These are phyloP conservation scores for Palythoa grandis DNA, from an alignment of 92 coral and sea anemone species.

Conservation along the genomic window DNA sequence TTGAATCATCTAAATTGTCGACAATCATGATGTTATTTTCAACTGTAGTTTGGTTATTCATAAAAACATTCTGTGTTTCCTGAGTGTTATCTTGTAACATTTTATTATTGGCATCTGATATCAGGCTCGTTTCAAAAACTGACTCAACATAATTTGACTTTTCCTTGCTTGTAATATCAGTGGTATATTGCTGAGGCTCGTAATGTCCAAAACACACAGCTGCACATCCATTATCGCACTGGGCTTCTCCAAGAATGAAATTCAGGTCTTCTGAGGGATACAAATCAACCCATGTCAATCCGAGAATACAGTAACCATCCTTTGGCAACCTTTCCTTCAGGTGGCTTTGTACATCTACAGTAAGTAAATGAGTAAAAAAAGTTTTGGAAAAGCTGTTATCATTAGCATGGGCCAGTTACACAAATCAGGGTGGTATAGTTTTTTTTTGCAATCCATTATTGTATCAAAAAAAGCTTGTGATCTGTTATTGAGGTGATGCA, in stretches of 20 bases:
- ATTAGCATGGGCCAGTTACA: no score
- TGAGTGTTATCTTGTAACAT: background rate
- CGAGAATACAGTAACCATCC: slow-evolving; percentile 84
- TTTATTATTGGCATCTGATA: background rate
- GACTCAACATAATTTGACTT: background rate
- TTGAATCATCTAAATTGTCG: background rate
- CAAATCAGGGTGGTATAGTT: no score
- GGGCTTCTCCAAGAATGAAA: slow-evolving; percentile 95
- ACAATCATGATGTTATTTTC: background rate
- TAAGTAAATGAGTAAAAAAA: background rate
- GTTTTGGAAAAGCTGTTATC: no score
- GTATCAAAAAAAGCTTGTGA: no score
- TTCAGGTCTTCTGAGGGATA: slow-evolving; percentile 89
- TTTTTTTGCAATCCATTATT: no score
- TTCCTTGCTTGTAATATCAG: background rate
- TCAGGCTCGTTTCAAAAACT: background rate
- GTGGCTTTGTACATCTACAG: slow-evolving; percentile 72
- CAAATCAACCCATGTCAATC: slow-evolving; percentile 87
- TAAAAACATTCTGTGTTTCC: background rate
- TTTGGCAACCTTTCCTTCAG: slow-evolving; percentile 63
- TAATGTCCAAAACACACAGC: slow-evolving; percentile 93
- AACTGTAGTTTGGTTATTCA: background rate
- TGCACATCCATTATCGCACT: slow-evolving; percentile 87
- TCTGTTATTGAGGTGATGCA: no score
- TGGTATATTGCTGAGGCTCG: slow-evolving; percentile 60